Percentiles rank a stretch among this genome's conserved stretches.
These are phyloP conservation scores for Sciaenops ocellatus DNA, from an alignment of 2,797 vertebrate species.

Conservation along the genomic window DNA sequence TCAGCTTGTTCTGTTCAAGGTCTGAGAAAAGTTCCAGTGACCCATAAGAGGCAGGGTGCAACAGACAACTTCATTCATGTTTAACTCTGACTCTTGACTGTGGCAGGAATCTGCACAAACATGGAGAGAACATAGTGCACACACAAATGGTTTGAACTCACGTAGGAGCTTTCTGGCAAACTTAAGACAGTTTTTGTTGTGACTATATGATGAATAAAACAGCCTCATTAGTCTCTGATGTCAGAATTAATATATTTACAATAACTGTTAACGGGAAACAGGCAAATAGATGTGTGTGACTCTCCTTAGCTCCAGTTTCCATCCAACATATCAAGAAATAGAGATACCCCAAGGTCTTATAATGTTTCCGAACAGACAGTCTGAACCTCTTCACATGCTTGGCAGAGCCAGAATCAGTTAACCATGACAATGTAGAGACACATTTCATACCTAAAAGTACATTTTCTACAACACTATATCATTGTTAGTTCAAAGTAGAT, in stretches of 20 bases:
- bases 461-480: not conserved
- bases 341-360: not conserved
- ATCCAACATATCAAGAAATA: too few species aligned
- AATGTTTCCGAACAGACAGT: not conserved
- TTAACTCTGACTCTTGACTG: not conserved
- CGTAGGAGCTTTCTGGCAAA: not conserved
- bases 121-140: not conserved
- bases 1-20: not conserved
- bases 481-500: slow-evolving; percentile 5
- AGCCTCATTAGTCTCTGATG: not conserved
- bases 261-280: not conserved
- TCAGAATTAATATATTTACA: not conserved
- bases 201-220: not conserved
- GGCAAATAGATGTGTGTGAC: not conserved
- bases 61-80: slow-evolving; percentile 7
- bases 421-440: not conserved
- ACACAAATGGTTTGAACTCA: not conserved
- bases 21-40: not conserved
- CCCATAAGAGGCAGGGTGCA: not conserved
- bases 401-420: not conserved
- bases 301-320: not conserved
- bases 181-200: not conserved
- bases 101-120: slow-evolving; percentile 12
- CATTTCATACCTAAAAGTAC: too few species aligned
- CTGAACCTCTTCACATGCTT: not conserved